Evolutionary conservation across 2,113 vertebrate genomes (phyloP).

Genomic region (Murina feae): DNA sequence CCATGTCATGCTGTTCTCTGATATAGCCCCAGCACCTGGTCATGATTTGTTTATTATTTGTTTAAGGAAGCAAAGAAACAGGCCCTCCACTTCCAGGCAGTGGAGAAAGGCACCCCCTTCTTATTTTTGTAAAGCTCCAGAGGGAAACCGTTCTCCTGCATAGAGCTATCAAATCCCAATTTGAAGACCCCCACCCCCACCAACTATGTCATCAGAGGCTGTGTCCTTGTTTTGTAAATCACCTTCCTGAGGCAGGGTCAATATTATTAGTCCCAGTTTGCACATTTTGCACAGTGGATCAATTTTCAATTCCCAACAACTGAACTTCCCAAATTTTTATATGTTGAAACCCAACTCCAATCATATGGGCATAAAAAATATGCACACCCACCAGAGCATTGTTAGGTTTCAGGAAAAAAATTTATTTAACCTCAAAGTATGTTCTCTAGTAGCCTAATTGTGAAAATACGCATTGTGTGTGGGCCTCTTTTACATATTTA

Average conservation of each 20-base stretch:
- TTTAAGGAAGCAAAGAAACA: conserved; percentile 9
- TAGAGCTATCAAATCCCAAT: neutral
- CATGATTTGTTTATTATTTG: conserved; percentile 33
- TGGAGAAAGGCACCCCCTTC: neutral
- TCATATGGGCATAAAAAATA: conserved; percentile 63
- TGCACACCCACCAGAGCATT: conserved; percentile 40
- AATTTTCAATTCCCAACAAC: conserved; percentile 61
- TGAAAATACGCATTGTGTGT: conserved; percentile 62
- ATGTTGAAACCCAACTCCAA: conserved; percentile 55
- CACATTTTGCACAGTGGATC: conserved; percentile 53
- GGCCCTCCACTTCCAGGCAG: neutral
- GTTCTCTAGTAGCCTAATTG: conserved; percentile 53
- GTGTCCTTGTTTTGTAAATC: neutral
- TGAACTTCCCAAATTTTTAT: conserved; percentile 63
- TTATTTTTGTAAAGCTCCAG: neutral
- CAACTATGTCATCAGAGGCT: neutral
- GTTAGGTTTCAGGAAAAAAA: conserved; percentile 61
- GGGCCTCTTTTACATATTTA: conserved; percentile 69
- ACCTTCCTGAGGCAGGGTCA: conserved; percentile 35
- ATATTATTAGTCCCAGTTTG: conserved; percentile 31
- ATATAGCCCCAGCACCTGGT: neutral
- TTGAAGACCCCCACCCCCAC: neutral
- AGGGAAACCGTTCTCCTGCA: neutral
- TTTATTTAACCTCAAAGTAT: conserved; percentile 69
- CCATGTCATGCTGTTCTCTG: neutral